Evolutionary conservation across 2,797 vertebrate species (phyloP), one percentile per base, ranked within the genome.

Genomic region (Eurystomus glaucurus): DNA sequence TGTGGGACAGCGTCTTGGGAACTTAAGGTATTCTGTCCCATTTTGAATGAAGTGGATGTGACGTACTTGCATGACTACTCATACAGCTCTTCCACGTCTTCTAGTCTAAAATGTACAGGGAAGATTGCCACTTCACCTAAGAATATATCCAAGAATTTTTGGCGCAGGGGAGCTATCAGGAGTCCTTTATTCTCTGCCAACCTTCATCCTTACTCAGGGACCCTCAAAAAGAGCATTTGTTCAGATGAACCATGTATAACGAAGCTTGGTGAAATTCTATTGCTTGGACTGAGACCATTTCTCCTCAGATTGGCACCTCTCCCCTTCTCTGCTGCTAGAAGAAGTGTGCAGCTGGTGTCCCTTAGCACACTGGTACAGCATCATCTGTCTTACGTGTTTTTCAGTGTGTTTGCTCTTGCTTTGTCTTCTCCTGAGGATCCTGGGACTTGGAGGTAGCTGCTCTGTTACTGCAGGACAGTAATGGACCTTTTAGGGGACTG

Each of bases 201-300:
- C 13, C 23, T 90, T 62, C 16, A 8, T 39, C 19, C n/a, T 94
- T 20, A 13, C 61, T 62, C 37, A 66, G 19, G 31, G 54, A 3
- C 6, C 39, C 7, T 17, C 29, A 39, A 78, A 75, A 15, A 9
- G 45, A 0, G 0, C 51, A 9, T 68, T 51, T 46, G 15, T 48
- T 68, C 62, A 48, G 5, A 16, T 39, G 17, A 48, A 62, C 0
- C 41, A 4, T 22, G 9, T 62, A 22, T 8, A 58, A 58, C 10
- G 15, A 62, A 81, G 22, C 8, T 13, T 54, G 54, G 25, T 51
- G 23, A 78, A 70, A 54, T 58, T 14, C 51, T 29, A 13, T 84
- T 77, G 13, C 35, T 81, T 22, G 5, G 52, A 28, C 43, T n/a
- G 35, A 74, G 39, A 43, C 26, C 0, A 7, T 64, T 92, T 78